Evolutionary conservation across 1,140 invertebrate species (phyloP).

Genomic region (Drosophila littoralis): DNA sequence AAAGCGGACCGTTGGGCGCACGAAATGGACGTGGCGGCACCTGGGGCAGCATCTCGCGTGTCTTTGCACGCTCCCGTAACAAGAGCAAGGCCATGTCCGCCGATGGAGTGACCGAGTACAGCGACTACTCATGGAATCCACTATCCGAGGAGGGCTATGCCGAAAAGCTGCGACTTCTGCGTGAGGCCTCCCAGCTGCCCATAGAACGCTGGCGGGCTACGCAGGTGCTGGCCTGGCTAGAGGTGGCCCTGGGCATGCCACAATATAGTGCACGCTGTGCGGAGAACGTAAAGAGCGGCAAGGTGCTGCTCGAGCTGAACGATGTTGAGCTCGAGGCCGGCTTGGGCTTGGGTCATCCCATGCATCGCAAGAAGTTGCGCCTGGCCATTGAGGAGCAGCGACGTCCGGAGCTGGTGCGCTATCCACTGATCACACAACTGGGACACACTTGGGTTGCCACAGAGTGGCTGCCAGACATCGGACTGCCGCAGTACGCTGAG

Average conservation of each 20-base stretch:
- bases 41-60: conserved; percentile 93
- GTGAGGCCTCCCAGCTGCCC: conserved; percentile 94
- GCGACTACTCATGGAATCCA: conserved; percentile 88
- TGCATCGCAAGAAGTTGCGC: conserved; percentile 96
- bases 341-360: conserved; percentile 93
- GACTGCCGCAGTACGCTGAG: conserved; percentile 94
- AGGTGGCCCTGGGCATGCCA: conserved; percentile 96
- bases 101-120: conserved; percentile 82
- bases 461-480: conserved; percentile 96
- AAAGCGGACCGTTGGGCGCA: conserved; percentile 83
- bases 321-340: conserved; percentile 95
- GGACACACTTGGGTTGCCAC: conserved; percentile 96
- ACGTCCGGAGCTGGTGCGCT: conserved; percentile 92
- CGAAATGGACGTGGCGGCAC: conserved; percentile 86
- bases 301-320: conserved; percentile 95
- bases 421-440: conserved; percentile 93
- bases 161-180: conserved; percentile 91
- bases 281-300: conserved; percentile 97
- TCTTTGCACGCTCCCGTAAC: conserved; percentile 93
- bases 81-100: conserved; percentile 88
- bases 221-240: conserved; percentile 96
- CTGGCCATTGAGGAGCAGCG: conserved; percentile 96
- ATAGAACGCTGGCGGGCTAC: conserved; percentile 96
- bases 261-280: conserved; percentile 95
- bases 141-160: conserved; percentile 93